These are phyloP conservation scores for Cecidostiba fungosa DNA, from an alignment of 2,888 invertebrate genomes.

Conservation along the genomic window DNA sequence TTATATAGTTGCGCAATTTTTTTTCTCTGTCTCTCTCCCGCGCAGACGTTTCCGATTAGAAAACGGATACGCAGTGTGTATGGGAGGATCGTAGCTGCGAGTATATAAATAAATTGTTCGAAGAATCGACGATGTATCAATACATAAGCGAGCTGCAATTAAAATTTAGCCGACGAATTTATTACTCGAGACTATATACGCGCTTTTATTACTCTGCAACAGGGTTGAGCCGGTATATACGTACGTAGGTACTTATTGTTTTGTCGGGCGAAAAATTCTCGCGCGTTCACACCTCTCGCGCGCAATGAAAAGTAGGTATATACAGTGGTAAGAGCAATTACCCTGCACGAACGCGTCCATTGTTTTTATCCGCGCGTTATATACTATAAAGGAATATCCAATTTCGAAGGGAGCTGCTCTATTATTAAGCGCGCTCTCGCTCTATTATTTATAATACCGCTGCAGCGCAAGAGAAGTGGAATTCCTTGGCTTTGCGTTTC, in stretches of 20 bases:
- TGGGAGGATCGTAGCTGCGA: background rate
- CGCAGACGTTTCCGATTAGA: slow-evolving; percentile 3
- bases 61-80: background rate
- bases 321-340: background rate
- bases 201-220: background rate
- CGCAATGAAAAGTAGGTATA: slow-evolving; percentile 34
- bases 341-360: background rate
- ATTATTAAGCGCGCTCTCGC: slow-evolving; percentile 19
- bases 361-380: background rate
- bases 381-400: slow-evolving; percentile 20
- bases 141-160: background rate
- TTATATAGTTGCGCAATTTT: slow-evolving; percentile 11
- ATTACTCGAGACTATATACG: background rate
- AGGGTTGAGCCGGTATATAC: too few species aligned
- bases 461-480: background rate
- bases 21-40: background rate
- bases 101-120: background rate
- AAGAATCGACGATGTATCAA: background rate
- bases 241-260: background rate
- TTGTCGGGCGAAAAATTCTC: background rate
- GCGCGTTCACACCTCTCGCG: background rate
- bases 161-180: background rate
- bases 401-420: slow-evolving; percentile 3
- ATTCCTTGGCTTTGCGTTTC: slow-evolving; percentile 27
- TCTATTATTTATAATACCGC: slow-evolving; percentile 39